Conservation (phyloP, 2,888 invertebrate species). For the Ophioninae sp. region DNA sequence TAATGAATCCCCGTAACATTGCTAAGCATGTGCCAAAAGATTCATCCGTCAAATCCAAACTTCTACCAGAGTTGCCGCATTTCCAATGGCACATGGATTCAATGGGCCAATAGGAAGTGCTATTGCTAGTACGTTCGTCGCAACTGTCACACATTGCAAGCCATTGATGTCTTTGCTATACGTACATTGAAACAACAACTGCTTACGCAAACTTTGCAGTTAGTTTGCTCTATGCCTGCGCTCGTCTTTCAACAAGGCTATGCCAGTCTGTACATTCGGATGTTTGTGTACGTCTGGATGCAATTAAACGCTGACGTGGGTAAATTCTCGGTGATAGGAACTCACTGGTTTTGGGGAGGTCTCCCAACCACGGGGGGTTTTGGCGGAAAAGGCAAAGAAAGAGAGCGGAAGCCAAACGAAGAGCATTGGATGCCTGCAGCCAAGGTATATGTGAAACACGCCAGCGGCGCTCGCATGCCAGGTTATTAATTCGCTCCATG, state of each 20-base stretch:
- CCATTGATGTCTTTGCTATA: neutral
- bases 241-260: conserved; percentile 3
- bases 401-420: neutral
- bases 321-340: conserved; percentile 30
- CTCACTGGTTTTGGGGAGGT: conserved; percentile 15
- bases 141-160: neutral
- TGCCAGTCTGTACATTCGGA: neutral
- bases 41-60: neutral
- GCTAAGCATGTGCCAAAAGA: neutral
- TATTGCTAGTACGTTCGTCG: neutral
- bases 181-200: conserved; percentile 12
- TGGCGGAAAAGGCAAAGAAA: conserved; percentile 7
- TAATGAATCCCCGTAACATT: neutral
- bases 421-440: conserved; percentile 34
- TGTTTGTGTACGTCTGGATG: conserved; percentile 35
- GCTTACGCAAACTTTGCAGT: conserved; percentile 9
- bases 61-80: neutral
- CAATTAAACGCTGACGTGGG: conserved; percentile 32
- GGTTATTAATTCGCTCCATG: conserved; percentile 62
- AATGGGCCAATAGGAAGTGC: neutral
- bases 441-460: conserved; percentile 26
- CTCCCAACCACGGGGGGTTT: conserved; percentile 37
- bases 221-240: conserved; percentile 16
- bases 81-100: neutral
- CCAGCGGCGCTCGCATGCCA: conserved; percentile 53